Percentiles rank a stretch among this genome's conserved stretches.
Evolutionary conservation across 2,113 vertebrate species (phyloP).

Genomic region (Balaeniceps rex): DNA sequence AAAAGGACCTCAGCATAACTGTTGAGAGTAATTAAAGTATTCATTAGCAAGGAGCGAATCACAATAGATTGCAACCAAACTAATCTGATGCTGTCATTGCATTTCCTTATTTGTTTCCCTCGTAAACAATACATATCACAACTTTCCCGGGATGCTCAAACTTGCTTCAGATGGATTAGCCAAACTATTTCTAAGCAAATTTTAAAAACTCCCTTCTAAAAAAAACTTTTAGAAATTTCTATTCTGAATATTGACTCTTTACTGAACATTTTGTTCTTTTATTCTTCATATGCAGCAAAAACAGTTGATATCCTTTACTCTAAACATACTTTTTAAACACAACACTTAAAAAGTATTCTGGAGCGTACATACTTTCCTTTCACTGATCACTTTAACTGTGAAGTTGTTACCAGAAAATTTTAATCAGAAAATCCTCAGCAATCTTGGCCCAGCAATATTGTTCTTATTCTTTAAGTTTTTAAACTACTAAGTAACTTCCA

Average conservation of each 20-base stretch:
- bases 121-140: neutral
- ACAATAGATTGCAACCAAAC: neutral
- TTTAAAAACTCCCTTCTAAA: neutral
- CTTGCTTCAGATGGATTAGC: neutral
- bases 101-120: neutral
- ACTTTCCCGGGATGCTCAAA: neutral
- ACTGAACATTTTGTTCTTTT: neutral
- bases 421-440: neutral
- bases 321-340: neutral
- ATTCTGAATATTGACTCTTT: neutral
- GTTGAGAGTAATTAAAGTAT: neutral
- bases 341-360: neutral
- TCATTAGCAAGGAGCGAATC: neutral
- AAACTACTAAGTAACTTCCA: neutral
- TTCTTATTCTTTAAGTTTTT: neutral
- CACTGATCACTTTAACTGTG: neutral
- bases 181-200: neutral
- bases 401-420: neutral
- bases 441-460: neutral
- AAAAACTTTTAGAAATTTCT: neutral
- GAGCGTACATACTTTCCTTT: neutral
- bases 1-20: neutral
- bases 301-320: neutral
- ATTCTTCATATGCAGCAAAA: neutral
- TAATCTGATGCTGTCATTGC: neutral